Evolutionary conservation across 2,797 vertebrate species (phyloP).

Genomic region (Oreonectes daqikongensis): DNA sequence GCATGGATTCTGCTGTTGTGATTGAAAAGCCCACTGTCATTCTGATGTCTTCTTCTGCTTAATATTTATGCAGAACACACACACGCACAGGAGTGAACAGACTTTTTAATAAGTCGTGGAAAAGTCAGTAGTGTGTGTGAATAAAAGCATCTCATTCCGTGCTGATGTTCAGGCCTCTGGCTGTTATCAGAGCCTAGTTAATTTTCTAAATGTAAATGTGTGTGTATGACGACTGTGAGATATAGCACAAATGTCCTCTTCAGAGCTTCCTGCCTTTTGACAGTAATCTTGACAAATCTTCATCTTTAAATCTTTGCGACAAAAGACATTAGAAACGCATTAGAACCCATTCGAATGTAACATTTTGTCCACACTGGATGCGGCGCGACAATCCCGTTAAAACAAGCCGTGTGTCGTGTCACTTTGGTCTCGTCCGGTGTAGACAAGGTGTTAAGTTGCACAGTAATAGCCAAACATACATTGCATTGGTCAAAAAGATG

Average conservation of each 20-base stretch:
- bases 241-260: not conserved
- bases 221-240: constrained; percentile 44
- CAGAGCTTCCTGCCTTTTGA: not conserved
- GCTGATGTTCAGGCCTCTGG: constrained; percentile 39
- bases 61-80: constrained; percentile 29
- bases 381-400: too few relatives aligned
- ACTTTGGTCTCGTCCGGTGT: too few relatives aligned
- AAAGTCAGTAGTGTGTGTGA: constrained; percentile 40
- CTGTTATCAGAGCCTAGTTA: constrained; percentile 41
- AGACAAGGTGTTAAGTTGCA: too few relatives aligned
- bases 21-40: constrained; percentile 35
- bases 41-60: constrained; percentile 40
- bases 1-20: constrained; percentile 39
- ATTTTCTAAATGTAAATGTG: constrained; percentile 53
- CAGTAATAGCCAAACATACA: too few relatives aligned
- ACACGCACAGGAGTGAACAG: constrained; percentile 37
- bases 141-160: constrained; percentile 47
- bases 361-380: too few relatives aligned
- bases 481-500: too few relatives aligned
- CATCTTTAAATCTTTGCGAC: too few relatives aligned
- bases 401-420: too few relatives aligned
- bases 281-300: too few relatives aligned
- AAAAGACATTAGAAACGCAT: too few relatives aligned
- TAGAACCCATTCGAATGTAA: too few relatives aligned
- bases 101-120: constrained; percentile 53